These are phyloP conservation scores for Lucifuga dentata DNA, from an alignment of 2,113 vertebrate genomes.

Conservation along the genomic window DNA sequence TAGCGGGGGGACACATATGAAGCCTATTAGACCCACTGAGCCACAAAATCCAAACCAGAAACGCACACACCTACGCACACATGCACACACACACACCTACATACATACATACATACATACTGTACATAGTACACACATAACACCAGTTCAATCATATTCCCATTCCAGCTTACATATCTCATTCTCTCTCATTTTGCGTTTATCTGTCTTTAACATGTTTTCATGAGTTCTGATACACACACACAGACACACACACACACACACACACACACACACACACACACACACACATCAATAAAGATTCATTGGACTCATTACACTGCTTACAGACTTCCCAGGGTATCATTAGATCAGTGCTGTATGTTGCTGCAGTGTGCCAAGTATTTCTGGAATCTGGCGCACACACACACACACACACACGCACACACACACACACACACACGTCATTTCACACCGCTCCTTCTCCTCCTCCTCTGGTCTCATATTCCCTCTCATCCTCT, in stretches of 20 bases:
- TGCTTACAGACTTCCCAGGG: conserved; percentile 53
- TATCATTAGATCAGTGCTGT: conserved; percentile 71
- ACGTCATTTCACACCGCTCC: conserved; percentile 42
- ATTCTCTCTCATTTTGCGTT: conserved; percentile 31
- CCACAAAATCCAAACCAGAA: conserved; percentile 43
- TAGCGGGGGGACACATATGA: conserved; percentile 65
- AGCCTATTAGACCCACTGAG: conserved; percentile 64
- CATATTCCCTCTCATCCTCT: conserved; percentile 29
- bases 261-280: conserved; percentile 48
- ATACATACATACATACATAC: too few species aligned
- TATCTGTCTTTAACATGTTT: conserved; percentile 52
- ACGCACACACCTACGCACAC: conserved; percentile 17
- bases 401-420: conserved; percentile 32
- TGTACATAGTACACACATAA: conserved; percentile 29
- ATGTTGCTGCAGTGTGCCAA: conserved; percentile 71
- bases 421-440: conserved; percentile 6
- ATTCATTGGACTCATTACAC: conserved; percentile 55
- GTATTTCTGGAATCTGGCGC: conserved; percentile 75
- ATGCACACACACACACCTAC: conserved; percentile 7
- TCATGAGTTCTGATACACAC: conserved; percentile 48
- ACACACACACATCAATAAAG: conserved; percentile 31
- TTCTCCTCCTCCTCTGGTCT: conserved; percentile 27
- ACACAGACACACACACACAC: conserved; percentile 34
- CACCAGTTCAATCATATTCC: conserved; percentile 16
- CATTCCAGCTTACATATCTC: conserved; percentile 23